Percentiles rank a stretch among this genome's conserved stretches.
Evolutionary conservation across 2,113 vertebrate genomes (phyloP).

Genomic region (Morone saxatilis): DNA sequence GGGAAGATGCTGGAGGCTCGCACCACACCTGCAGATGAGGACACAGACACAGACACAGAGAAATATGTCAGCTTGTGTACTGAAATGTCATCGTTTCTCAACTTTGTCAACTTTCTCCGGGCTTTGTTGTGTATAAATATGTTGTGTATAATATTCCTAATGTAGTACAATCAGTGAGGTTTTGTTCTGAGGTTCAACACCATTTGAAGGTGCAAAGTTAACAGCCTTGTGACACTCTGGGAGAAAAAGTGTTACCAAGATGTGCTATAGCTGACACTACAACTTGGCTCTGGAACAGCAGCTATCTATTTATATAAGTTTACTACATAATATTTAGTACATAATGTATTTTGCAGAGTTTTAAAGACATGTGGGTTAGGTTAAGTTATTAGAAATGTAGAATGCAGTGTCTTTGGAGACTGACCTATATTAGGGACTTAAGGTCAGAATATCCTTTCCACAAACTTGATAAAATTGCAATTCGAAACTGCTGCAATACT

Average conservation of each 20-base stretch:
- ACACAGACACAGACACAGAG: background rate
- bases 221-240: conserved; percentile 38
- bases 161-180: background rate
- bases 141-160: background rate
- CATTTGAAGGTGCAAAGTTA: conserved; percentile 49
- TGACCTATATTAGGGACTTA: background rate
- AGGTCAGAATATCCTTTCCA: background rate
- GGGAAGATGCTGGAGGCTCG: conserved; percentile 97
- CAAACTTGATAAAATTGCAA: no score
- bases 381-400: background rate
- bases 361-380: background rate
- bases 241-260: conserved; percentile 30
- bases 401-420: background rate
- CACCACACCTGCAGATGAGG: conserved; percentile 88
- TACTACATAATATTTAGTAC: conserved; percentile 5
- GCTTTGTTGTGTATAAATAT: background rate
- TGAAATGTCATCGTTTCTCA: background rate
- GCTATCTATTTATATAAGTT: background rate
- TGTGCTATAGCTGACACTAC: conserved; percentile 41
- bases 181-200: conserved; percentile 22
- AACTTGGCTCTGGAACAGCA: conserved; percentile 21
- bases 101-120: background rate
- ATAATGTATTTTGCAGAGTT: background rate
- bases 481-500: background rate
- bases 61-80: rapidly evolving